Conservation (phyloP, 2,888 invertebrate species). For the Esperia sulphurella region DNA sequence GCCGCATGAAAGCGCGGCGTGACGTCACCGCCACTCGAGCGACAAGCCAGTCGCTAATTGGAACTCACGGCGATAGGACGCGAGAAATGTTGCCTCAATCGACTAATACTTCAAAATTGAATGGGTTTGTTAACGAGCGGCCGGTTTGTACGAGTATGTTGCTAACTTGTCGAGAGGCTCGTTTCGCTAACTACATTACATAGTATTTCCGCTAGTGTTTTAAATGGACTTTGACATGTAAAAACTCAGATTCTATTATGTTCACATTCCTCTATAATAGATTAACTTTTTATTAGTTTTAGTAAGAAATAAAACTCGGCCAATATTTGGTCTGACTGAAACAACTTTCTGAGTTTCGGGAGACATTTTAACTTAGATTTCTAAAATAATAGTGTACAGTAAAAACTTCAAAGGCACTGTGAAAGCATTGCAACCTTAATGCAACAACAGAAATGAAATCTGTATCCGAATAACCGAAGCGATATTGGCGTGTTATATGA, state of each 20-base stretch:
- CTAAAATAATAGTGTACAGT: too few relatives aligned
- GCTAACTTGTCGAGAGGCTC: conserved; percentile 52
- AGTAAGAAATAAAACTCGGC: too few relatives aligned
- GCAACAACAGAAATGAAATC: too few relatives aligned
- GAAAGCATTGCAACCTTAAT: too few relatives aligned
- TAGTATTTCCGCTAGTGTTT: conserved; percentile 14
- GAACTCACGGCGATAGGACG: conserved; percentile 73
- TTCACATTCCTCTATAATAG: too few relatives aligned
- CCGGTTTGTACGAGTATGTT: conserved; percentile 61
- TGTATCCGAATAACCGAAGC: too few relatives aligned
- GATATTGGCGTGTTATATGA: too few relatives aligned
- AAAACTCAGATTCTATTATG: too few relatives aligned
- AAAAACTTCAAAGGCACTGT: too few relatives aligned
- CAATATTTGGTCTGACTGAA: too few relatives aligned
- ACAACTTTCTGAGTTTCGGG: neutral
- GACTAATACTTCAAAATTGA: conserved; percentile 76
- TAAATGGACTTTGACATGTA: too few relatives aligned
- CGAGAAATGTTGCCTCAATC: conserved; percentile 73
- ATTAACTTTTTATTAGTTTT: too few relatives aligned
- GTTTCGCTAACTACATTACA: conserved; percentile 38
- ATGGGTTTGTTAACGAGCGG: conserved; percentile 76
- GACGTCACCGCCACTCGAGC: conserved; percentile 73
- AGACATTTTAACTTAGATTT: neutral
- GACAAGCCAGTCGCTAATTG: conserved; percentile 76
- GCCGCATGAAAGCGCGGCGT: conserved; percentile 70